phyloP scores from a whole-genome alignment of 2,113 vertebrate species.

The Triplophysa rosa region DNA sequence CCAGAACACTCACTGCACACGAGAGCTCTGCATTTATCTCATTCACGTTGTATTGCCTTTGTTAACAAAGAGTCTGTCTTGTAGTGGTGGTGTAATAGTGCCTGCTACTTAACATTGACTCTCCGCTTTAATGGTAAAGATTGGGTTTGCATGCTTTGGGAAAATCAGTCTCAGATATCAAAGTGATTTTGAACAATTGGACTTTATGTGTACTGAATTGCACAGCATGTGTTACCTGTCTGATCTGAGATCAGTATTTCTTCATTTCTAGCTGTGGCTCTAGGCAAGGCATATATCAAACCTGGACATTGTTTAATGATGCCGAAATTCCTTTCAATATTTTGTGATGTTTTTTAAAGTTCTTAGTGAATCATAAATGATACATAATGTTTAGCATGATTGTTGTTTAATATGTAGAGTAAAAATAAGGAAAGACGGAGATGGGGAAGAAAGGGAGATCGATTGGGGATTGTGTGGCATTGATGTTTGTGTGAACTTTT shows the following conservation, averaged over 20 bases:
- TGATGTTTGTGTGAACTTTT: neutral
- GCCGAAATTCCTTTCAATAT: neutral
- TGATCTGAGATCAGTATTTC: constrained; percentile 17
- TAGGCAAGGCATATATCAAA: constrained; percentile 3
- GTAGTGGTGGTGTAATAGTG: neutral
- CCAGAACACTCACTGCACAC: constrained; percentile 8
- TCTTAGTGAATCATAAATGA: too few relatives aligned
- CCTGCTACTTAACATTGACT: constrained; percentile 2
- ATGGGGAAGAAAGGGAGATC: too few relatives aligned
- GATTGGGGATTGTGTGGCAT: constrained; percentile 1
- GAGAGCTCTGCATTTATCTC: constrained; percentile 1
- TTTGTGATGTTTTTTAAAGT: too few relatives aligned
- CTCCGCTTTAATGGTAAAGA: neutral
- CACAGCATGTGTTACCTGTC: constrained; percentile 8
- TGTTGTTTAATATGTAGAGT: neutral
- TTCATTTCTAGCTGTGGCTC: neutral
- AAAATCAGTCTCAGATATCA: constrained; percentile 19
- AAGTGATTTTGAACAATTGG: constrained; percentile 50
- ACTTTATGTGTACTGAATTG: constrained; percentile 7
- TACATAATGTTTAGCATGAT: neutral
- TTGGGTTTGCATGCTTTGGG: constrained; percentile 10
- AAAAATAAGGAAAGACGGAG: neutral
- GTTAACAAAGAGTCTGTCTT: neutral
- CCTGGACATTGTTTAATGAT: neutral
- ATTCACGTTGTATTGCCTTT: constrained; percentile 10